A percentile compares a stretch with the other conserved stretches of the same genome.
These are phyloP conservation scores for Anthrax anthrax DNA, from an alignment of 2,888 invertebrate species.

Conservation along the genomic window DNA sequence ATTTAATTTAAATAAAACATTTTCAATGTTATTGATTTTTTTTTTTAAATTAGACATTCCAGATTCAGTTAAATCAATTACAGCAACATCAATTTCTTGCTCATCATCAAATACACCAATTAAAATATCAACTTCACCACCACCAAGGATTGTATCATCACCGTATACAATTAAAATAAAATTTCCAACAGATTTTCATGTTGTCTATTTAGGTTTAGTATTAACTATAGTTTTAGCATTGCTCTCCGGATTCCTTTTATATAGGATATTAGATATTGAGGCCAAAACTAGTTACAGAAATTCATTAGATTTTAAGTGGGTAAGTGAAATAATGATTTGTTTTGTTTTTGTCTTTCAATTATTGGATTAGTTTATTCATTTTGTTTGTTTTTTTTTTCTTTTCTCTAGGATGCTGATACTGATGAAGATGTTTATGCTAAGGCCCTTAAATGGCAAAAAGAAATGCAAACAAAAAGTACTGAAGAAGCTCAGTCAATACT, in stretches of 20 bases:
- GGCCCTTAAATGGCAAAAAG: constrained; percentile 52
- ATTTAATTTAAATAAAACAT: not conserved
- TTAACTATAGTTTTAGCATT: constrained; percentile 27
- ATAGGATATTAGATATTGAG: constrained; percentile 32
- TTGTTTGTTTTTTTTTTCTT: not conserved
- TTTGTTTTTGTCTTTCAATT: not conserved
- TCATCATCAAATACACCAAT: constrained; percentile 9
- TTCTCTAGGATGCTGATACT: constrained; percentile 31
- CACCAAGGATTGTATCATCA: constrained; percentile 7
- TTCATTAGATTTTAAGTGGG: constrained; percentile 31
- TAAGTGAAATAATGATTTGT: constrained; percentile 14
- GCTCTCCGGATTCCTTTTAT: constrained; percentile 30
- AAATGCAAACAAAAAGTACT: constrained; percentile 56
- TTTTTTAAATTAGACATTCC: constrained; percentile 9
- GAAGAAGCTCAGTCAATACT: constrained; percentile 59
- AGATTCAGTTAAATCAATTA: constrained; percentile 2
- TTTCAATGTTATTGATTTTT: not conserved
- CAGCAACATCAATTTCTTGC: not conserved
- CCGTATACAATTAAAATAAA: constrained; percentile 16
- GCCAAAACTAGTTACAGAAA: constrained; percentile 30
- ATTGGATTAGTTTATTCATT: not conserved
- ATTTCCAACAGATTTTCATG: constrained; percentile 27
- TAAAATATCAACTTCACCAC: constrained; percentile 7
- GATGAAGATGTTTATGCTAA: constrained; percentile 50
- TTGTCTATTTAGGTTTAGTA: constrained; percentile 29